These are phyloP conservation scores for Diphyllodes magnificus DNA, from an alignment of 2,113 vertebrate species.

Conservation along the genomic window DNA sequence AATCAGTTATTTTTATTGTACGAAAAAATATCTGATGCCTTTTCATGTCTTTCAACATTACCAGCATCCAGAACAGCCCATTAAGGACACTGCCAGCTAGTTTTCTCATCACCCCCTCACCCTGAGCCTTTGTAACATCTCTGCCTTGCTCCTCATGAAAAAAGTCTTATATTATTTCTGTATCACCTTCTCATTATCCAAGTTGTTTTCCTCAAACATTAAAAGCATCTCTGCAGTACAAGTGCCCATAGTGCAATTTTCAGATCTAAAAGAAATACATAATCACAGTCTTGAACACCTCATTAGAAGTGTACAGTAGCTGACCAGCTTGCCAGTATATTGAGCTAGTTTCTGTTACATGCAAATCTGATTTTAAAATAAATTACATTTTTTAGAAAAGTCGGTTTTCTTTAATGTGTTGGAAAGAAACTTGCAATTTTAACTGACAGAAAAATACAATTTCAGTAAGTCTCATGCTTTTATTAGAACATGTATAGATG, in stretches of 20 bases:
- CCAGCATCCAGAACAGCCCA: constrained; percentile 82
- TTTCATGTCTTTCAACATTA: constrained; percentile 84
- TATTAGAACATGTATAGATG: background rate
- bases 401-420: background rate
- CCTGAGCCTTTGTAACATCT: constrained; percentile 72
- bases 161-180: constrained; percentile 45
- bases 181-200: background rate
- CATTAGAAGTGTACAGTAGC: background rate
- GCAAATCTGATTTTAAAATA: background rate
- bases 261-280: background rate
- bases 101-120: background rate
- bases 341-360: background rate
- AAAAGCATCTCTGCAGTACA: background rate
- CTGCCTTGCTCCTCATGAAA: constrained; percentile 71
- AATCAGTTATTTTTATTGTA: background rate
- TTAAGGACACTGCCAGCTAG: constrained; percentile 68
- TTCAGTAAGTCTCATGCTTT: background rate
- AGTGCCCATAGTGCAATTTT: background rate
- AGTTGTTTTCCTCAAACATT: background rate
- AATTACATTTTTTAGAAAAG: background rate
- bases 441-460: background rate
- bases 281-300: background rate
- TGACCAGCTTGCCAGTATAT: background rate
- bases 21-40: constrained; percentile 67
- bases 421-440: background rate